Evolutionary conservation across 1,140 invertebrate genomes (phyloP), one percentile per base, ranked within the genome.

Genomic region (Hypsibius dujardini): DNA sequence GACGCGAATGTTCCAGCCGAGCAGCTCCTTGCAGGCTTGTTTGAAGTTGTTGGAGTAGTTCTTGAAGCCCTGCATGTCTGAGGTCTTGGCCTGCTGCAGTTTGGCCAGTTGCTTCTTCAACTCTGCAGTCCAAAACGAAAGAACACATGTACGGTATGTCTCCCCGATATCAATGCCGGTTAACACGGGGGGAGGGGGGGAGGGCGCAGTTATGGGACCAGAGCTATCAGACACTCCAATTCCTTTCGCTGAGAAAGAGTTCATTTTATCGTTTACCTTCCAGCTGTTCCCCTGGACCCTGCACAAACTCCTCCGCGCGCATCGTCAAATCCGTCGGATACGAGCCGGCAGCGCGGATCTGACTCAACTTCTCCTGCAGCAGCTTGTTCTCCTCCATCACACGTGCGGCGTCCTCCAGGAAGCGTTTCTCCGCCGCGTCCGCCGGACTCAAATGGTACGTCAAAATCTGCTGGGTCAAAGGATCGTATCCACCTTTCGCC

Each of bases 241-340:
- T 28, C 28, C 28, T 28, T 28, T 28, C 28, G 28, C 28, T 28
- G 28, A 28, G 28, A 28, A 28, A 28, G 28, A 28, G 28, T 28
- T 28, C 28, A 28, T 28, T 28, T 28, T 28, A 28, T 28, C 28
- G 28, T 28, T 28, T 28, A 28, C 28, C 50, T 56, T 56, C 50
- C 50, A 56, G 7, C 7, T 7, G 7, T n/a, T 56, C 50, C n/a
- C 50, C 50, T n/a, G 50, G 50, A 12, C 50, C 50, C 50, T 56
- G 50, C 7, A 56, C 7, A 56, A 56, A 56, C 50, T 56, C 50
- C n/a, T 56, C 50, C 7, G 50, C n/a, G 7, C 50, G 50, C 50
- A 56, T 56, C 50, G 50, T 56, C 50, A 56, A n/a, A n/a, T 56
- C 50, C 50, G 50, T 12, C n/a, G 50, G 50, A 56, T 56, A 56